A percentile compares a stretch with the other conserved stretches of the same genome.
phyloP scores from a whole-genome alignment of 2,797 vertebrate species.

The Sebastes alutus region DNA sequence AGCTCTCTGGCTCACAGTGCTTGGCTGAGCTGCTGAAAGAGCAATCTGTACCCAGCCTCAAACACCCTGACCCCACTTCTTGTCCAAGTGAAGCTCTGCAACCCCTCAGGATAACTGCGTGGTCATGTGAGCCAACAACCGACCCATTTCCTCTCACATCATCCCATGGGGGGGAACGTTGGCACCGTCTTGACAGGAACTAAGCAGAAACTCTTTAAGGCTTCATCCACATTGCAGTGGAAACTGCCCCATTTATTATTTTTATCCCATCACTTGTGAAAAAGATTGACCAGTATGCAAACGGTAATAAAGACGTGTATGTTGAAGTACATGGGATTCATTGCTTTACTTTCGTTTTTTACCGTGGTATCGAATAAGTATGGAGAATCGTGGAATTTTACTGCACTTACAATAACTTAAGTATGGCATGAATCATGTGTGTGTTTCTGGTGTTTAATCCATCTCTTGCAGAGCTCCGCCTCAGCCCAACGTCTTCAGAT shows the following conservation, averaged over 20 bases:
- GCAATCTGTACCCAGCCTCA: constrained; percentile 15
- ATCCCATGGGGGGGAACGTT: constrained; percentile 42
- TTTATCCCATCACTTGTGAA: background rate
- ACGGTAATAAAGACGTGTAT: no score
- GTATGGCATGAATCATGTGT: background rate
- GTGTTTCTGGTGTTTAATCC: constrained; percentile 45
- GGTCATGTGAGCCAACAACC: constrained; percentile 40
- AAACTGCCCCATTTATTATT: constrained; percentile 5
- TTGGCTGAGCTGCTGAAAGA: constrained; percentile 9
- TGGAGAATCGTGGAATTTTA: no score
- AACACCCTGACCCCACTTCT: constrained; percentile 27
- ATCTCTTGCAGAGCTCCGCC: constrained; percentile 43
- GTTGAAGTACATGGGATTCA: no score
- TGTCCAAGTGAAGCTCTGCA: constrained; percentile 32
- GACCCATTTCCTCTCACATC: constrained; percentile 49
- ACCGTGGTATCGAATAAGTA: no score
- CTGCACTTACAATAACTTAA: background rate
- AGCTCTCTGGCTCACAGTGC: constrained; percentile 11
- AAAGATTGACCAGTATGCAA: no score
- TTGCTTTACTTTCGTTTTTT: no score
- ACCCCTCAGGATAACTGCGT: constrained; percentile 32
- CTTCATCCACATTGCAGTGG: background rate
- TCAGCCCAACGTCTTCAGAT: constrained; percentile 34
- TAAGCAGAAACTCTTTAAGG: constrained; percentile 17
- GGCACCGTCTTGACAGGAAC: constrained; percentile 29